A percentile compares a stretch with the other conserved stretches of the same genome.
Evolutionary conservation across 2,113 vertebrate species (phyloP).

Genomic region (Thamnaconus septentrionalis): DNA sequence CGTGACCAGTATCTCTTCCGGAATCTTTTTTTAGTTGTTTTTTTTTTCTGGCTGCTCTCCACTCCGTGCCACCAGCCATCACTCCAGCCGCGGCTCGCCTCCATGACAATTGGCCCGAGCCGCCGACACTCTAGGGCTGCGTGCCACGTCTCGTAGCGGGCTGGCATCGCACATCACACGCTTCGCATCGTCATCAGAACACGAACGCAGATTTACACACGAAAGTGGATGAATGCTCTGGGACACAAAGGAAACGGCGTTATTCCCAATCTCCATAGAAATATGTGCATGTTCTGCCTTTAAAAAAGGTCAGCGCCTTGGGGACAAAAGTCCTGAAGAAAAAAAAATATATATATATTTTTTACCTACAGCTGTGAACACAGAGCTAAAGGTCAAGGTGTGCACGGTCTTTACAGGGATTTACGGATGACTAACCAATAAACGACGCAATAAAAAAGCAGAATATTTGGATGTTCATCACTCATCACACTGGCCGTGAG

Average conservation of each 20-base stretch:
- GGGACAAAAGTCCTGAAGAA: constrained; percentile 5
- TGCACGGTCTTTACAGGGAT: not conserved
- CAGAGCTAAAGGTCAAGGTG: constrained; percentile 22
- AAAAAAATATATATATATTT: not conserved
- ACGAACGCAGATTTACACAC: not conserved
- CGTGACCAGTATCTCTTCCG: constrained; percentile 42
- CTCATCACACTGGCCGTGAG: no score
- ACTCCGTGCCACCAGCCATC: constrained; percentile 60
- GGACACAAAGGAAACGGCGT: constrained; percentile 5
- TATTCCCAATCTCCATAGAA: constrained; percentile 19
- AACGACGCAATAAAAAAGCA: no score
- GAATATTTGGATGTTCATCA: no score
- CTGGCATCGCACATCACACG: constrained; percentile 17
- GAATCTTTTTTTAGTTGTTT: constrained; percentile 42
- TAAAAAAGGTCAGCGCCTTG: constrained; percentile 31
- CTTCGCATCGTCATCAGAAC: constrained; percentile 5
- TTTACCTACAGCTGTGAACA: constrained; percentile 27
- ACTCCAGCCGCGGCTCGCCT: constrained; percentile 40
- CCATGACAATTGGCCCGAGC: constrained; percentile 40
- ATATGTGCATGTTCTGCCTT: constrained; percentile 22
- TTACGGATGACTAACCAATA: not conserved
- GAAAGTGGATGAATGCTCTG: constrained; percentile 17
- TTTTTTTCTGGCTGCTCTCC: constrained; percentile 51
- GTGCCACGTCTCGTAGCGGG: constrained; percentile 31
- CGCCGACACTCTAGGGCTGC: constrained; percentile 21